Percentiles rank a stretch among this genome's conserved stretches.
Evolutionary conservation across 2,888 invertebrate genomes (phyloP).

Genomic region (Drosophila peninsularis): DNA sequence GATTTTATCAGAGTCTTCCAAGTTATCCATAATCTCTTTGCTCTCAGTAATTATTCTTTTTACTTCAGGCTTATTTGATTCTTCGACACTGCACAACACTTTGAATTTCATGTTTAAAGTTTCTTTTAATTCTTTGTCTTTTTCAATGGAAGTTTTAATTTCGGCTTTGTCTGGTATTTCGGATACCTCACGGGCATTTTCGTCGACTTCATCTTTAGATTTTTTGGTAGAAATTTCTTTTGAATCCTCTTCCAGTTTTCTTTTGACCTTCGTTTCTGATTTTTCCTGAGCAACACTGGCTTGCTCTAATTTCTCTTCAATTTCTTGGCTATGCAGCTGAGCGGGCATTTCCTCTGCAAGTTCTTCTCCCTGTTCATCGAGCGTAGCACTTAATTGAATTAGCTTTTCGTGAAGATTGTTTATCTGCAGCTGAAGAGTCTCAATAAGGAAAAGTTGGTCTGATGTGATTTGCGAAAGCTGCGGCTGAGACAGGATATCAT

Average conservation of each 20-base stretch:
- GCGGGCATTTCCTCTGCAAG: neutral
- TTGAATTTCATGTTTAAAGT: slow-evolving; percentile 28
- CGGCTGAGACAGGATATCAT: slow-evolving; percentile 66
- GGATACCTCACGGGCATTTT: slow-evolving; percentile 9
- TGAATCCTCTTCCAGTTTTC: slow-evolving; percentile 30
- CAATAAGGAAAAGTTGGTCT: slow-evolving; percentile 67
- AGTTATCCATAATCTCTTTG: slow-evolving; percentile 48
- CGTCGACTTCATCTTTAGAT: slow-evolving; percentile 43
- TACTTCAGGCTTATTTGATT: neutral
- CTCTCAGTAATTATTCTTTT: slow-evolving; percentile 20
- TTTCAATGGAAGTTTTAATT: neutral
- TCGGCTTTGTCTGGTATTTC: neutral
- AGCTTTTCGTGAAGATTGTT: slow-evolving; percentile 68
- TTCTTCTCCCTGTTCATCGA: slow-evolving; percentile 15
- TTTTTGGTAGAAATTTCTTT: slow-evolving; percentile 21
- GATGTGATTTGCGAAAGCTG: slow-evolving; percentile 57
- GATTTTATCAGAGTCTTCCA: slow-evolving; percentile 46
- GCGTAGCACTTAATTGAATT: slow-evolving; percentile 27
- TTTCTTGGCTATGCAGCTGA: slow-evolving; percentile 1
- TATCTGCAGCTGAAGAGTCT: slow-evolving; percentile 71
- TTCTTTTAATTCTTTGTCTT: slow-evolving; percentile 5
- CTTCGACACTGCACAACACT: slow-evolving; percentile 11
- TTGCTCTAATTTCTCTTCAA: neutral
- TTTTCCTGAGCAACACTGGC: slow-evolving; percentile 5
- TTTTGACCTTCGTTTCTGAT: slow-evolving; percentile 31